Evolutionary conservation across 2,113 vertebrate genomes (phyloP).

Genomic region (Myanophis thanlyinensis): DNA sequence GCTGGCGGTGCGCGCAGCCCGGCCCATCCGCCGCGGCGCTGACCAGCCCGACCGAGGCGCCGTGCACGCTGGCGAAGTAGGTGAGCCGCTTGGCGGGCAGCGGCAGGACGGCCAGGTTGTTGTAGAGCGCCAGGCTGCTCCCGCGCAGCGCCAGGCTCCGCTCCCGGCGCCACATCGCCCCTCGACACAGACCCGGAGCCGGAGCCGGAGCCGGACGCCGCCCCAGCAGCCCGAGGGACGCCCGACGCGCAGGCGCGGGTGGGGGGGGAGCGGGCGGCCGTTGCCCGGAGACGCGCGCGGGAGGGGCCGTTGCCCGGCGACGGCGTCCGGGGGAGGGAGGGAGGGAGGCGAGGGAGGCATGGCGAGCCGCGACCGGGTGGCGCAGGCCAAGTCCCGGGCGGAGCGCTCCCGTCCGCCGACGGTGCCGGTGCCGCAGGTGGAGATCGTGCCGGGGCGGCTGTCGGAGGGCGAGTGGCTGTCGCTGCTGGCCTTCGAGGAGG

Average conservation of each 20-base stretch:
- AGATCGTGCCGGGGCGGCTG: constrained; percentile 61
- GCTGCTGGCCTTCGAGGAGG: constrained; percentile 63
- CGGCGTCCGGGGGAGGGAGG: neutral
- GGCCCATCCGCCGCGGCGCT: constrained; percentile 79
- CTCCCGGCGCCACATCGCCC: constrained; percentile 83
- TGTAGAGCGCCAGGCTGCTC: constrained; percentile 85
- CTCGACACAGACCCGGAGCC: too few relatives aligned
- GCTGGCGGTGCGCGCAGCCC: constrained; percentile 83
- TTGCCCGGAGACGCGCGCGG: neutral
- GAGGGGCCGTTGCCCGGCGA: neutral
- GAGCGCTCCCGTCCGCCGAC: constrained; percentile 53
- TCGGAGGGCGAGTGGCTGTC: constrained; percentile 66
- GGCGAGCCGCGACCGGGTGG: constrained; percentile 65
- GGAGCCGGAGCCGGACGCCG: too few relatives aligned
- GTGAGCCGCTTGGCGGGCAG: constrained; percentile 72
- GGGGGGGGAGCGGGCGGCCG: neutral
- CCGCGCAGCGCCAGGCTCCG: constrained; percentile 79
- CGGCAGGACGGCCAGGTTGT: constrained; percentile 87
- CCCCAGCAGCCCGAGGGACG: too few relatives aligned
- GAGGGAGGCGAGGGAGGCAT: neutral
- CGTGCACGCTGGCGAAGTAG: constrained; percentile 84
- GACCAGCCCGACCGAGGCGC: constrained; percentile 81
- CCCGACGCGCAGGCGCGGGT: neutral
- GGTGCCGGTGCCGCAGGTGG: constrained; percentile 3
- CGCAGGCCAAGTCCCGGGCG: constrained; percentile 53